These are phyloP conservation scores for Carcinoscorpius rotundicauda DNA, from an alignment of 1,140 invertebrate species.

Conservation along the genomic window DNA sequence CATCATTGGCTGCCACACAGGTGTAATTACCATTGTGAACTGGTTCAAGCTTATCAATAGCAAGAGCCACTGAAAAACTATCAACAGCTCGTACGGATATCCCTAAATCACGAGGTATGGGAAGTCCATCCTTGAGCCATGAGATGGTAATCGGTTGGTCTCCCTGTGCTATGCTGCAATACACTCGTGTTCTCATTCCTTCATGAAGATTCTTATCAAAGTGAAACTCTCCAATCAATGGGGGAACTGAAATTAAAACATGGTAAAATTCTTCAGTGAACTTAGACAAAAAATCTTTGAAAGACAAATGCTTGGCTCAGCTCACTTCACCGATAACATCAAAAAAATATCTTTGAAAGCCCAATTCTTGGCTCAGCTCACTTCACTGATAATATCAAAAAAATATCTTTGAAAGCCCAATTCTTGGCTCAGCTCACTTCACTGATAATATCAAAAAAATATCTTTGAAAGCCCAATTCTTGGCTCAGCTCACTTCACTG, in stretches of 20 bases:
- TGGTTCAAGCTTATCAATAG: slow-evolving; percentile 30
- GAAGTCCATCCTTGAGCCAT: slow-evolving; percentile 15
- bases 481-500: too few species aligned
- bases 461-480: too few species aligned
- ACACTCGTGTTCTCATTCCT: slow-evolving; percentile 29
- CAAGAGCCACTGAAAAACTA: slow-evolving; percentile 23
- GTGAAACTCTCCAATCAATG: slow-evolving; percentile 29
- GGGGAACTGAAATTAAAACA: slow-evolving; percentile 9
- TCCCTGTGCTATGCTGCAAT: slow-evolving; percentile 31
- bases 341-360: too few species aligned
- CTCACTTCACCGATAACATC: too few species aligned
- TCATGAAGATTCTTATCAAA: slow-evolving; percentile 50
- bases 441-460: too few species aligned
- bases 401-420: too few species aligned
- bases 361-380: too few species aligned
- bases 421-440: too few species aligned
- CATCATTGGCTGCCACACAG: slow-evolving; percentile 34
- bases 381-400: too few species aligned
- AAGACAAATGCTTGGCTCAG: too few species aligned
- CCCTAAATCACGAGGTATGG: slow-evolving; percentile 3
- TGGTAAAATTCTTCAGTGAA: too few species aligned
- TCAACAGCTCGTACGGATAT: slow-evolving; percentile 15
- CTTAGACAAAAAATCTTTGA: slow-evolving; percentile 1
- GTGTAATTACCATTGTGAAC: slow-evolving; percentile 37
- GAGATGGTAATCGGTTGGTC: slow-evolving; percentile 16